A percentile compares a stretch with the other conserved stretches of the same genome.
phyloP scores from a whole-genome alignment of 2,797 vertebrate genomes.

The Sebastes nivosus region DNA sequence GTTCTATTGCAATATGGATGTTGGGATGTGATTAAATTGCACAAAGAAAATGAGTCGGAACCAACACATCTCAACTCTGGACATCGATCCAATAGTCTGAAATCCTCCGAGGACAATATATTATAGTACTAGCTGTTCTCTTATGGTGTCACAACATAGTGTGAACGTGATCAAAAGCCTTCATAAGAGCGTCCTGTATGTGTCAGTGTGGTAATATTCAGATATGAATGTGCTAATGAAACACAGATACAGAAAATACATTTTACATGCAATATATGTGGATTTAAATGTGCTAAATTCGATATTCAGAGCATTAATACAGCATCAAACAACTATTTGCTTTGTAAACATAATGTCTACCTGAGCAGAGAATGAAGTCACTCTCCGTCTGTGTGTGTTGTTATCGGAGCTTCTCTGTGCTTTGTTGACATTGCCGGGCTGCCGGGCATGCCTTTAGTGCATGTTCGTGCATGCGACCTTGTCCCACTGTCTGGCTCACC shows the following conservation, averaged over 20 bases:
- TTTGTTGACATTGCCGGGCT: no score
- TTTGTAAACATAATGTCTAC: no score
- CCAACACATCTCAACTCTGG: neutral
- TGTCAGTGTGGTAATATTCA: neutral
- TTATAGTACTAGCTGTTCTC: neutral
- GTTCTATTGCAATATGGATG: neutral
- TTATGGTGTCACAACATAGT: neutral
- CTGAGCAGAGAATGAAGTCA: no score
- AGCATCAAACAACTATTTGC: no score
- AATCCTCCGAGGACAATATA: neutral
- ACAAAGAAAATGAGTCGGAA: neutral
- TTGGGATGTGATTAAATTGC: neutral
- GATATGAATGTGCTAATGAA: neutral
- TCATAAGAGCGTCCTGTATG: neutral
- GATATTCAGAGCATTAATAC: neutral
- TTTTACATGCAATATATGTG: neutral
- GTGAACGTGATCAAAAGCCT: neutral
- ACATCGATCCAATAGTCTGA: neutral
- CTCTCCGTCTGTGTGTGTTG: no score
- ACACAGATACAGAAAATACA: neutral
- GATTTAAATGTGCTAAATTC: neutral
- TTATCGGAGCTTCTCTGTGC: no score
- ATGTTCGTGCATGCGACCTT: no score
- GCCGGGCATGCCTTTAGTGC: no score
- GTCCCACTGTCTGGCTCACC: no score